Evolutionary conservation across 2,113 vertebrate species (phyloP), one percentile per base, ranked within the genome.

Genomic region (Centropus unirufus): DNA sequence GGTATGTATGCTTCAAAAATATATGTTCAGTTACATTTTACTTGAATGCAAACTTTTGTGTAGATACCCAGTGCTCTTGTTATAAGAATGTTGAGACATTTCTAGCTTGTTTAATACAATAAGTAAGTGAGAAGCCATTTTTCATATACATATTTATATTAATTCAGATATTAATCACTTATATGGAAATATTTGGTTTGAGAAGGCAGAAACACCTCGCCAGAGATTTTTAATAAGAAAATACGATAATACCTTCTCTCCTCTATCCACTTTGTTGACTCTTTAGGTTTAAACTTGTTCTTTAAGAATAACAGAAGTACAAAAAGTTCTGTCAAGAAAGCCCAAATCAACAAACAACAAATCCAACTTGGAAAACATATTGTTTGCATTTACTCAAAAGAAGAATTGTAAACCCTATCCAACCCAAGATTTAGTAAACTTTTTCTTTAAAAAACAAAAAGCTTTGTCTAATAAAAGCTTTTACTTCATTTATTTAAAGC

Each of bases 91-190:
- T 39, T 5, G 5, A 87, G 72, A 51, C 19, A 7, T 49, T 76
- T 83, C 83, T 64, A 40, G 7, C 54, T 89, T 64, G 52, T 89
- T 93, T 91, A 68, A 72, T 64, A 75, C 44, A 19, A 6, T 19
- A 91, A 79, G 39, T 78, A 95, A 80, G 66, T 79, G 89, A 92
- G 70, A 87, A 95, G 39, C 10, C 15, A 84, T 84, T 89, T 78
- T 78, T 14, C 10, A 0, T 87, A 62, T 72, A 44, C 40, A 26
- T 59, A 81, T 67, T 90, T 74, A 86, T 89, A 83, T 89, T 83
- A 51, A 90, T 70, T 67, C 89, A 90, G 92, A 92, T 96, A 92
- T 89, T 95, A 90, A 96, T 96, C 96, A 81, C 68, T 63, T 78
- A n/a, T 64, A 87, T 97, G 89, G 82, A 92, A 97, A 93, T 95